phyloP scores from a whole-genome alignment of 2,113 vertebrate species.

The Aphelocoma coerulescens region DNA sequence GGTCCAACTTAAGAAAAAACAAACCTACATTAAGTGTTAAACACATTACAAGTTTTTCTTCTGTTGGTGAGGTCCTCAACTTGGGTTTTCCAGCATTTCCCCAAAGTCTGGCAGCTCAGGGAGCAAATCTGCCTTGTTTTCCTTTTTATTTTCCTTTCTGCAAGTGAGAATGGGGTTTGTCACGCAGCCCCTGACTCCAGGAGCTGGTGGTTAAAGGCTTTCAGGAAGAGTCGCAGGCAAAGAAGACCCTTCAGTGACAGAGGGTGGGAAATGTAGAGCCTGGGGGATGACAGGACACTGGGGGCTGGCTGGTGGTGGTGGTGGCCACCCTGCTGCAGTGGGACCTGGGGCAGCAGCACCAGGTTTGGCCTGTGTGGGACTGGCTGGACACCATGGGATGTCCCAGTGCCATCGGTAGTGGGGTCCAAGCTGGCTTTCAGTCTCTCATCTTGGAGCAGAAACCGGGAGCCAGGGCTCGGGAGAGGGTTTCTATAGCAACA shows the following conservation, averaged over 20 bases:
- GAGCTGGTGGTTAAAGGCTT: neutral
- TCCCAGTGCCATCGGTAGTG: neutral
- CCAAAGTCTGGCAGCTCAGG: neutral
- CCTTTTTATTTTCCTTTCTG: neutral
- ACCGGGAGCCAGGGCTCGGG: conserved; percentile 64
- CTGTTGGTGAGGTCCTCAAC: neutral
- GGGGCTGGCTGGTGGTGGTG: neutral
- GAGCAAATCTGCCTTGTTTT: neutral
- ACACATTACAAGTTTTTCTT: neutral
- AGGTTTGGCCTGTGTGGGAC: rapidly evolving
- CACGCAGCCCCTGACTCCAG: neutral
- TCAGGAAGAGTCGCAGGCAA: neutral
- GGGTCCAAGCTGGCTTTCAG: conserved; percentile 7
- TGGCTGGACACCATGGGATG: rapidly evolving
- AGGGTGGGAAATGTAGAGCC: neutral
- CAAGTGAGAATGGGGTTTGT: neutral
- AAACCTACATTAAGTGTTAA: neutral
- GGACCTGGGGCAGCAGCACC: neutral
- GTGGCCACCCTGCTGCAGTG: neutral
- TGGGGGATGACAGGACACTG: neutral
- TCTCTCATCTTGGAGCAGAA: conserved; percentile 63
- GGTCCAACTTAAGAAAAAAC: neutral
- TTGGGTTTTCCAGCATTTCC: neutral
- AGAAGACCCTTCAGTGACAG: neutral
- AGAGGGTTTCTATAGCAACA: conserved; percentile 81